Base-by-base conservation (phyloP, 1,140 invertebrate genomes). In the Calycopis cecrops region DNA sequence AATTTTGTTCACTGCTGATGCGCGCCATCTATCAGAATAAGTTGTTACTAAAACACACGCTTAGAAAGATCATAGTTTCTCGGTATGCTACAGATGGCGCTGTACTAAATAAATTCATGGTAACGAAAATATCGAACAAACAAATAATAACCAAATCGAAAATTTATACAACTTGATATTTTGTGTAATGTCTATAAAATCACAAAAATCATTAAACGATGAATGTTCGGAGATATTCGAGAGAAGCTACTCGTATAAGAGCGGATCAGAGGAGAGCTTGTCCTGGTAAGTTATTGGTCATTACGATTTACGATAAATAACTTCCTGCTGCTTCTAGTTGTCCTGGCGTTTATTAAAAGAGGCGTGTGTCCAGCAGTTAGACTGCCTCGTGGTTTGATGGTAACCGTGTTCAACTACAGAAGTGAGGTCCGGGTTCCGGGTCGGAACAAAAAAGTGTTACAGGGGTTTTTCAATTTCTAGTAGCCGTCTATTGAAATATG, bases 191-290 rank as follows among this genome's bases (percentile, higher is more conserved):
- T 84, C 82, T 51, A 79, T 79, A 58, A 82, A 81, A 63, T 85
- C 79, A 3, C 74, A 83, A 51, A 81, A 78, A 69, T 82, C 74
- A 14, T 64, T 82, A 42, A 72, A 75, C 14, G 80, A 86, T 0
- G 80, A 83, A 35, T 78, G 73, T 62, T 80, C 74, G 0, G 79
- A 86, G 37, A 77, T 81, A 60, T 70, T 82, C 18, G 78, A 83
- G 18, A 79, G 59, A 49, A 82, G 77, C 58, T 79, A 77, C 52
- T 84, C 83, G 0, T 62, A 78, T 9, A 73, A 60, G 57, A 86
- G 76, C 67, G 64, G 49, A 0, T 82, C 80, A 0, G 74, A 79
- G n/a, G 77, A 79, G 42, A 82, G 78, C 60, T 53, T 73, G 9
- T 73, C 74, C 11, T 59, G 69, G 78, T 83, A 21, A 44, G 69